A percentile compares a stretch with the other conserved stretches of the same genome.
Conservation (phyloP, 1,140 invertebrate genomes). For the Drosophila guanche region DNA sequence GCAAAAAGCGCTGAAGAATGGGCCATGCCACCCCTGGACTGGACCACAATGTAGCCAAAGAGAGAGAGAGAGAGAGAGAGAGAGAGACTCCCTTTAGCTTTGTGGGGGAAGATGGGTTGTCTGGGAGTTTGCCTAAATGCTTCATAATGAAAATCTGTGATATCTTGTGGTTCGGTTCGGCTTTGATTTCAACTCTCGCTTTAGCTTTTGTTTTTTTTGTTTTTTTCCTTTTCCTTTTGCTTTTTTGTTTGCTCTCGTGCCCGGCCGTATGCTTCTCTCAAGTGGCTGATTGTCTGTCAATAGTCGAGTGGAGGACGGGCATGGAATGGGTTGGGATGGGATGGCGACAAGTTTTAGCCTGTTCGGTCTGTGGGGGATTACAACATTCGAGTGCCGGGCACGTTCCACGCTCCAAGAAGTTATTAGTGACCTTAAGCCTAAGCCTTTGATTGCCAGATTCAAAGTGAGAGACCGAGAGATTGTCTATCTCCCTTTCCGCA, state of each 20-base stretch:
- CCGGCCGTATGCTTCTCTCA: conserved; percentile 42
- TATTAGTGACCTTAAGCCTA: conserved; percentile 63
- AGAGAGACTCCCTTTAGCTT: no score
- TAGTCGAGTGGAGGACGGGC: conserved; percentile 6
- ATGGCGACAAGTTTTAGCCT: conserved; percentile 31
- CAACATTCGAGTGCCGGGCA: conserved; percentile 65
- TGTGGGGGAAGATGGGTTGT: background rate
- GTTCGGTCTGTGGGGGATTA: conserved; percentile 37
- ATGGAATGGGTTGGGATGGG: conserved; percentile 10
- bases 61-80: no score
- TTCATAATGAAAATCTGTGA: conserved; percentile 81
- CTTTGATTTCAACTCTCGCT: conserved; percentile 62
- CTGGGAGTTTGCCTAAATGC: conserved; percentile 61
- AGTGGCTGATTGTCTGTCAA: conserved; percentile 79
- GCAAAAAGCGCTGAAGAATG: conserved; percentile 12
- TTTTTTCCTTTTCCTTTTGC: background rate
- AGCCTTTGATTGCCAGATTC: conserved; percentile 69
- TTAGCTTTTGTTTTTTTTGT: conserved; percentile 17
- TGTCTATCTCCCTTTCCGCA: background rate
- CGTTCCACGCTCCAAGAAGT: conserved; percentile 47
- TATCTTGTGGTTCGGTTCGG: conserved; percentile 60
- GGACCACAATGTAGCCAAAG: conserved; percentile 2
- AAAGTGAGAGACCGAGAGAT: background rate
- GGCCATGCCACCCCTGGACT: conserved; percentile 30
- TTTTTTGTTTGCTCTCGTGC: conserved; percentile 1